These are phyloP conservation scores for Phlogophora meticulosa DNA, from an alignment of 2,888 invertebrate species.

Conservation along the genomic window DNA sequence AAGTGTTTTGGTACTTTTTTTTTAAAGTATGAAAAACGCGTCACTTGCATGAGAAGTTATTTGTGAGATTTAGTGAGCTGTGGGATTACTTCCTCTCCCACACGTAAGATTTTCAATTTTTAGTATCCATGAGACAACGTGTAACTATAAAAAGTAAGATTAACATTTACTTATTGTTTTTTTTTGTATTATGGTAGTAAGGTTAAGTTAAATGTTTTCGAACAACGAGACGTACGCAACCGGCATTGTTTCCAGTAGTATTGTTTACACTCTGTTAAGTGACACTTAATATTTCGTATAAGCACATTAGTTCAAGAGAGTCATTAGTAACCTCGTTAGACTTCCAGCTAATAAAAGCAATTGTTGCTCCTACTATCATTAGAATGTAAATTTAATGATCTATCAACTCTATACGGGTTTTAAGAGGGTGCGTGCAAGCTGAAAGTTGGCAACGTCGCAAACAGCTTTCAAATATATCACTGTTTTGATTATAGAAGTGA, in stretches of 20 bases:
- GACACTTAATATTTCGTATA: conserved; percentile 7
- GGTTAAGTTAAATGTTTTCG: neutral
- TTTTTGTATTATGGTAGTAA: too few relatives aligned
- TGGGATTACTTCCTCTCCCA: too few relatives aligned
- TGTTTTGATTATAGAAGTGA: too few relatives aligned
- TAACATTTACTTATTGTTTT: too few relatives aligned
- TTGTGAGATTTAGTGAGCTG: too few relatives aligned
- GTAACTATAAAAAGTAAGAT: too few relatives aligned
- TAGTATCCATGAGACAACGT: too few relatives aligned
- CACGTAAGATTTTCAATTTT: too few relatives aligned
- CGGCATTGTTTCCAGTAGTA: neutral
- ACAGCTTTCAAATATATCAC: too few relatives aligned
- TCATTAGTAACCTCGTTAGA: conserved; percentile 3
- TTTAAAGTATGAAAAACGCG: neutral
- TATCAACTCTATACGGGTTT: neutral
- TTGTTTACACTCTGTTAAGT: neutral
- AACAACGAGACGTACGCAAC: neutral
- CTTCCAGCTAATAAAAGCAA: conserved; percentile 20
- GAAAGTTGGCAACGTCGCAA: too few relatives aligned
- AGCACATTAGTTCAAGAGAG: conserved; percentile 6
- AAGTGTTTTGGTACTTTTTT: neutral
- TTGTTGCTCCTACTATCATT: conserved; percentile 8
- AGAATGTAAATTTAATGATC: neutral
- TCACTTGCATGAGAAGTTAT: too few relatives aligned
- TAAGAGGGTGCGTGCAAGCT: neutral